A percentile compares a stretch with the other conserved stretches of the same genome.
phyloP scores from a whole-genome alignment of 2,888 invertebrate species.

The Laspeyria flexula region DNA sequence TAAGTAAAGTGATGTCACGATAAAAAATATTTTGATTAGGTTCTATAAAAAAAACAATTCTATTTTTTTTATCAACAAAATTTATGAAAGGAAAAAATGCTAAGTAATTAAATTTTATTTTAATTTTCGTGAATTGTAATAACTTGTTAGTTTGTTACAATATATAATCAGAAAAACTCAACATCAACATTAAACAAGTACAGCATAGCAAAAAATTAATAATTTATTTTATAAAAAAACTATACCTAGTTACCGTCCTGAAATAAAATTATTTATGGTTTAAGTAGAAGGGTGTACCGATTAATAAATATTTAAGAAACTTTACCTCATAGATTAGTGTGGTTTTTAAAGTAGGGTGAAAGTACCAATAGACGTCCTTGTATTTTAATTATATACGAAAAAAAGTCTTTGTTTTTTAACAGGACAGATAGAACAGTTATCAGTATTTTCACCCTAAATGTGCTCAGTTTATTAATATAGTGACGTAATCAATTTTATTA shows the following conservation, averaged over 20 bases:
- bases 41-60: too few species aligned
- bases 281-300: slow-evolving; percentile 20
- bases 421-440: background rate
- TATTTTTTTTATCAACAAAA: too few species aligned
- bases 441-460: slow-evolving; percentile 22
- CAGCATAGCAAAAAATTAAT: background rate
- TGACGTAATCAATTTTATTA: background rate
- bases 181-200: background rate
- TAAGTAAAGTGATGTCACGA: too few species aligned
- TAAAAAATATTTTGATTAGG: too few species aligned
- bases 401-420: background rate
- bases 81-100: too few species aligned
- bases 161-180: background rate
- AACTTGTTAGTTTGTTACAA: background rate
- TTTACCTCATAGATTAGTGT: slow-evolving; percentile 42
- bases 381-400: slow-evolving; percentile 9
- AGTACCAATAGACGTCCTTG: slow-evolving; percentile 18
- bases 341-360: slow-evolving; percentile 28
- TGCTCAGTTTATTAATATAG: slow-evolving; percentile 24
- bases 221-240: slow-evolving; percentile 14
- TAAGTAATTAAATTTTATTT: too few species aligned
- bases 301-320: slow-evolving; percentile 21
- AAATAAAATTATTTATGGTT: slow-evolving; percentile 33
- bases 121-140: background rate
- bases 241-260: slow-evolving; percentile 51